Conservation (phyloP, 2,888 invertebrate genomes). For the Gasteruption jaculator region DNA sequence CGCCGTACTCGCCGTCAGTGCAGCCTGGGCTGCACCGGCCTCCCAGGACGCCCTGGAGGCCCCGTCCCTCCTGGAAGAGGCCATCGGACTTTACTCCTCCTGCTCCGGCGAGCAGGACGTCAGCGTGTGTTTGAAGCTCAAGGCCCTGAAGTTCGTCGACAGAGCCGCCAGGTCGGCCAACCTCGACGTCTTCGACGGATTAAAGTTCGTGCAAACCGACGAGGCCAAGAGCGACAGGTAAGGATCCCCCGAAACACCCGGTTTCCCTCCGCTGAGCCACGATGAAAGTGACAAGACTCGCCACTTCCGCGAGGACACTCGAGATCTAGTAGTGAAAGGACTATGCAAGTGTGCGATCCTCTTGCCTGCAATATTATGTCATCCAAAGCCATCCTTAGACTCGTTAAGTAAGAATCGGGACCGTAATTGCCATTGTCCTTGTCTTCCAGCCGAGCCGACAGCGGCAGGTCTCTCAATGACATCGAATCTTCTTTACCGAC, state of each 20-base stretch:
- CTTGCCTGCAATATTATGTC: too few species aligned
- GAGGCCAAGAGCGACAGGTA: constrained; percentile 46
- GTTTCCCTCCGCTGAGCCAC: too few species aligned
- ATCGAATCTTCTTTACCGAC: constrained; percentile 61
- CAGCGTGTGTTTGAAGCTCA: constrained; percentile 73
- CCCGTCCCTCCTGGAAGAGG: constrained; percentile 42
- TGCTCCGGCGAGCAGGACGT: constrained; percentile 65
- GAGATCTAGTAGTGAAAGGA: too few species aligned
- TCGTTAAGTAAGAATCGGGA: too few species aligned
- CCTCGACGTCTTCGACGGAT: constrained; percentile 50
- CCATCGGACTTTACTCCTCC: constrained; percentile 44
- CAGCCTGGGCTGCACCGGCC: constrained; percentile 41
- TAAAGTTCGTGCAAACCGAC: constrained; percentile 54
- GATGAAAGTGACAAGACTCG: too few species aligned
- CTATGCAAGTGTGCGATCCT: too few species aligned
- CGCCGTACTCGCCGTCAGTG: constrained; percentile 35
- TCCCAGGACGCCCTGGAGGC: constrained; percentile 30
- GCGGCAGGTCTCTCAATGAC: constrained; percentile 59
- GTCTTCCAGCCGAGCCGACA: constrained; percentile 48
- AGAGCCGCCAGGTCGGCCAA: constrained; percentile 62
- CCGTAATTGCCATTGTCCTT: too few species aligned
- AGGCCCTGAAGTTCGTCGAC: constrained; percentile 71
- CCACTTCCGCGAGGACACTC: too few species aligned
- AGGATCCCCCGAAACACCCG: constrained; percentile 22
- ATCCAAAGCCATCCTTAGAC: too few species aligned